Percentiles rank a stretch among this genome's conserved stretches.
Evolutionary conservation across 92 coral and sea anemone genomes (phyloP).

Genomic region (Epizoanthus stellaris): DNA sequence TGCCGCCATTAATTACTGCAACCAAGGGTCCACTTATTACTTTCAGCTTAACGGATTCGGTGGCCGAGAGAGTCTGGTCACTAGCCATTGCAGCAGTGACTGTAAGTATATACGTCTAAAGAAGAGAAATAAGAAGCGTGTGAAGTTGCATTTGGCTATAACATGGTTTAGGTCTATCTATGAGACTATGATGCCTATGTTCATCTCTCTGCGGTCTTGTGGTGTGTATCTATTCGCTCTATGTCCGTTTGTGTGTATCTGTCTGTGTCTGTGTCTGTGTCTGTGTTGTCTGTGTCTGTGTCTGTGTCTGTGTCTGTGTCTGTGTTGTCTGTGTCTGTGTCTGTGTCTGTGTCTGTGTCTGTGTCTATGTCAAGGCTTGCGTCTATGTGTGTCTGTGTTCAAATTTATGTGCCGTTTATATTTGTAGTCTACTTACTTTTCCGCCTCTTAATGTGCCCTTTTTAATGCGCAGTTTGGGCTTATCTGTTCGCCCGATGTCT

Average conservation of each 20-base stretch:
- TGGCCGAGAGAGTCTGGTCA: slow-evolving; percentile 56
- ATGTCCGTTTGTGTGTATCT: no score
- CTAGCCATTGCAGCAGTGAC: slow-evolving; percentile 66
- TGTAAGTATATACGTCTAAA: slow-evolving; percentile 68
- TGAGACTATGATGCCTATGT: neutral
- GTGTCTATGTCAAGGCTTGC: no score
- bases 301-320: no score
- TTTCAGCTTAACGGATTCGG: slow-evolving; percentile 46
- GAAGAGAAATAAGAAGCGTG: neutral
- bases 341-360: no score
- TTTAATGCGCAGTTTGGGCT: slow-evolving; percentile 54
- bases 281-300: no score
- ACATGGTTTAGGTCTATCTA: neutral
- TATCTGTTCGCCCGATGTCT: slow-evolving; percentile 57
- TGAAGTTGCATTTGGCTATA: neutral
- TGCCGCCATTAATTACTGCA: slow-evolving; percentile 39
- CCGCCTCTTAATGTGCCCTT: slow-evolving; percentile 62
- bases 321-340: no score
- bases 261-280: no score
- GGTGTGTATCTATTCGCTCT: no score
- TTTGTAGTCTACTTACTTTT: slow-evolving; percentile 42
- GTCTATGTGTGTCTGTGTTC: no score
- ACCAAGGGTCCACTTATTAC: slow-evolving; percentile 62
- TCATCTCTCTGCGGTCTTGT: neutral
- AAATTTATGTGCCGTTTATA: no score